A percentile compares a stretch with the other conserved stretches of the same genome.
These are phyloP conservation scores for Leptinotarsa undecemlineata DNA, from an alignment of 1,140 invertebrate genomes.

Conservation along the genomic window DNA sequence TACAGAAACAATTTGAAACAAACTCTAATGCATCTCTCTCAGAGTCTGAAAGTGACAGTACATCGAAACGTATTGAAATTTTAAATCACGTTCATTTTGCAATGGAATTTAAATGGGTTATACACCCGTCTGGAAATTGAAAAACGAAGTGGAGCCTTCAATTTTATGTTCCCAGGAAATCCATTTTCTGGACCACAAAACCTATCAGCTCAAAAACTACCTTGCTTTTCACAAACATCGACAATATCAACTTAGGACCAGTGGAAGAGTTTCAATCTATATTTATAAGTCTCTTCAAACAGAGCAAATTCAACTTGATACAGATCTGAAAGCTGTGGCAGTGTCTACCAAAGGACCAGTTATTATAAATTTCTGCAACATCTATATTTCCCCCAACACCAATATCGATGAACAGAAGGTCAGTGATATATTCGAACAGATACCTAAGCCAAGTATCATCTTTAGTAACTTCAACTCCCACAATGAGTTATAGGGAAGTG, in stretches of 20 bases:
- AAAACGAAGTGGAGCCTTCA: slow-evolving; percentile 6
- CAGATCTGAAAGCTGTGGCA: slow-evolving; percentile 14
- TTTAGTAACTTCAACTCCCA: slow-evolving; percentile 20
- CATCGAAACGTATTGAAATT: not conserved
- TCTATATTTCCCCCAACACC: slow-evolving; percentile 18
- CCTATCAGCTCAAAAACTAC: slow-evolving; percentile 23
- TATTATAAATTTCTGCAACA: slow-evolving; percentile 12
- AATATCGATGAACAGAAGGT: not conserved
- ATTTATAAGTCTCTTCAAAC: not conserved
- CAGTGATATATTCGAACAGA: slow-evolving; percentile 4
- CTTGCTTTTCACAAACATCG: not conserved
- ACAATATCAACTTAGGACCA: not conserved
- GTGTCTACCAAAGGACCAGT: not conserved
- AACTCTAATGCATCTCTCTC: slow-evolving; percentile 10
- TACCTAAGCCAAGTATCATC: slow-evolving; percentile 12
- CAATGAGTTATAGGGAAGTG: slow-evolving; percentile 7
- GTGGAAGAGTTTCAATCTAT: slow-evolving; percentile 5
- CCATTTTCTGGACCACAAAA: slow-evolving; percentile 3
- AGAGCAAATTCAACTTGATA: not conserved
- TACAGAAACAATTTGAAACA: slow-evolving; percentile 1
- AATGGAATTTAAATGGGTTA: slow-evolving; percentile 26
- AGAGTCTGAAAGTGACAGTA: not conserved
- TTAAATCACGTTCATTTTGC: not conserved
- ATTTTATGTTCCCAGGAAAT: slow-evolving; percentile 26
- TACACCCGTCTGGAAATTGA: slow-evolving; percentile 19